A percentile compares a stretch with the other conserved stretches of the same genome.
Conservation (phyloP, 2,797 vertebrate genomes). For the Phrynocephalus vlangalii region DNA sequence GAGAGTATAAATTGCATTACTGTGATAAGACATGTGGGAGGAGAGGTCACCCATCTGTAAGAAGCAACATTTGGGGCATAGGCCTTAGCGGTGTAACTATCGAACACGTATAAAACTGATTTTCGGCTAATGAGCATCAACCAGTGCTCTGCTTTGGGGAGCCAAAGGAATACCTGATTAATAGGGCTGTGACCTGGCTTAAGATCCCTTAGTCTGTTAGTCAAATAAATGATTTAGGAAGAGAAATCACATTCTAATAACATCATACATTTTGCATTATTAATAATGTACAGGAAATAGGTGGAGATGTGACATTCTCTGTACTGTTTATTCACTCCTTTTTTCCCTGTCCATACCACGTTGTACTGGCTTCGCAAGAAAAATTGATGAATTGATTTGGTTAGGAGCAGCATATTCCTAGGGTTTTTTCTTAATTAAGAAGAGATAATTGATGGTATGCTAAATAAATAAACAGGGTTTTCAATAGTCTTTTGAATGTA, state of each 20-base stretch:
- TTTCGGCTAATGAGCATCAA: not conserved
- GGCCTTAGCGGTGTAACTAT: not conserved
- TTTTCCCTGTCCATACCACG: not conserved
- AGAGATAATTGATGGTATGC: not conserved
- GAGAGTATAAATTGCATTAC: rapidly evolving
- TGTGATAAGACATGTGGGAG: not conserved
- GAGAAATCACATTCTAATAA: not conserved
- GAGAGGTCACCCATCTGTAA: not conserved
- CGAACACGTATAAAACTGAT: not conserved
- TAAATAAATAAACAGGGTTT: not conserved
- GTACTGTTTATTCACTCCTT: not conserved
- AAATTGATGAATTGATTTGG: not conserved
- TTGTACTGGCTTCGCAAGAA: not conserved
- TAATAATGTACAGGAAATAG: not conserved
- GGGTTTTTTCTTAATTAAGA: not conserved
- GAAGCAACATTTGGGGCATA: not conserved
- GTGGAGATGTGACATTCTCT: not conserved
- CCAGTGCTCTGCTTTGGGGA: not conserved
- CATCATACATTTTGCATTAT: not conserved
- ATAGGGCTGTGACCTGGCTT: not conserved
- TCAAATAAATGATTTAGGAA: not conserved
- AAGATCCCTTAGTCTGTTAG: not conserved
- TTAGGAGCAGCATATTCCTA: not conserved
- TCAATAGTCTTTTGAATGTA: not conserved
- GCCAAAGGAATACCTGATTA: not conserved